These are phyloP conservation scores for Nipponacmea schrenckii DNA, from an alignment of 2,888 invertebrate species.

Conservation along the genomic window DNA sequence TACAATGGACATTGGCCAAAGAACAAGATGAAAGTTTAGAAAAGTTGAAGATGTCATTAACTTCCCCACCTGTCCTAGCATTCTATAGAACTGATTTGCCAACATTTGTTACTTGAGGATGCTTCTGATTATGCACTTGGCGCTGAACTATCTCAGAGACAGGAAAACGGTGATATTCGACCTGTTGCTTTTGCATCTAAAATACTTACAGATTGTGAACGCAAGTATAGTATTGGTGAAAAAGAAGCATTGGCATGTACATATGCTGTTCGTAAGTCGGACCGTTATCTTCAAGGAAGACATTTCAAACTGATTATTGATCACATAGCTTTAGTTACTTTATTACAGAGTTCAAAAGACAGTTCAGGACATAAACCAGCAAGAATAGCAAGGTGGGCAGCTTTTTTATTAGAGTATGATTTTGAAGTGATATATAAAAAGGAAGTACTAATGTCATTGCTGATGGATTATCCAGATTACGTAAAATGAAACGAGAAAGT, in stretches of 20 bases:
- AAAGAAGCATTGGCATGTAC: conserved; percentile 16
- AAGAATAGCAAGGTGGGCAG: conserved; percentile 22
- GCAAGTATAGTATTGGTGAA: conserved; percentile 13
- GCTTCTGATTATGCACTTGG: conserved; percentile 12
- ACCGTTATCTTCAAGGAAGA: conserved; percentile 9
- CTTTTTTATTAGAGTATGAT: conserved; percentile 20
- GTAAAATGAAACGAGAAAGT: neutral
- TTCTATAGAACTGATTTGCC: neutral
- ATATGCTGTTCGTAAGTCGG: conserved; percentile 3
- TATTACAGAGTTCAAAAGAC: neutral
- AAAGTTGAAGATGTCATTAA: neutral
- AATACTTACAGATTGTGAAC: neutral
- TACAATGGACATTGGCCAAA: neutral
- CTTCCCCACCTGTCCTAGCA: neutral
- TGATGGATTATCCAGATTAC: conserved; percentile 17
- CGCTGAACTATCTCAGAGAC: neutral
- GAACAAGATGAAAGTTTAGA: neutral
- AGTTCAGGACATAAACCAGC: conserved; percentile 12
- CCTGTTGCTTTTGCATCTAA: conserved; percentile 11
- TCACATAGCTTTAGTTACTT: neutral
- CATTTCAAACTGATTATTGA: conserved; percentile 11
- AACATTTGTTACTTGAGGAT: conserved; percentile 15
- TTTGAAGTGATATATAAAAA: conserved; percentile 17
- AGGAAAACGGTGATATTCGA: conserved; percentile 4
- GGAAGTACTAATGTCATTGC: conserved; percentile 17